A percentile compares a stretch with the other conserved stretches of the same genome.
Conservation (phyloP, 2,113 vertebrate genomes). For the Cacatua alba region DNA sequence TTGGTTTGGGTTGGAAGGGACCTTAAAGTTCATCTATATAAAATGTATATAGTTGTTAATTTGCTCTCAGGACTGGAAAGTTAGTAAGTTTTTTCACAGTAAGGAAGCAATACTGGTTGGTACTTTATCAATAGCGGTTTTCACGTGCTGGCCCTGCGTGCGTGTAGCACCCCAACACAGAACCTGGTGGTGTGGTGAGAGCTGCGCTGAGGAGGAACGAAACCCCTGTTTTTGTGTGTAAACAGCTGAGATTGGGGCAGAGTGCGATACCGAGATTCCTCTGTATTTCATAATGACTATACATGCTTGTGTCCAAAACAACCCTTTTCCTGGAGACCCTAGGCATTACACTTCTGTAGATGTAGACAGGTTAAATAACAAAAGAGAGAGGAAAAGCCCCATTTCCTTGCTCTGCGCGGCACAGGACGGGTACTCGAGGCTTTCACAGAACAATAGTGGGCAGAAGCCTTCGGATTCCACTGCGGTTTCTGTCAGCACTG, state of each 20-base stretch:
- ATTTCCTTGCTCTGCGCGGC: not conserved
- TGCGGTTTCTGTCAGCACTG: not conserved
- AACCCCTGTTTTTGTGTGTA: not conserved
- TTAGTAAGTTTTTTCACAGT: not conserved
- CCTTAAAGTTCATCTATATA: not conserved
- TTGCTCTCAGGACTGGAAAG: not conserved
- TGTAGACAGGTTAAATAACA: not conserved
- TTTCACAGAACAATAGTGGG: fast-evolving
- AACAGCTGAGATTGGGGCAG: not conserved
- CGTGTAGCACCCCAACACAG: not conserved
- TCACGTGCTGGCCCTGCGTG: not conserved
- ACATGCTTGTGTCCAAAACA: not conserved
- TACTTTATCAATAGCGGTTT: not conserved
- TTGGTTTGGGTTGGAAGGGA: not conserved
- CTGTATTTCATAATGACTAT: not conserved
- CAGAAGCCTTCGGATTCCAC: not conserved
- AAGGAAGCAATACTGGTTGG: not conserved
- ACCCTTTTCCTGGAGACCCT: not conserved
- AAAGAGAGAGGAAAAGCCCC: not conserved
- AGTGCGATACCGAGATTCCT: not conserved
- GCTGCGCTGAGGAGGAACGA: not conserved
- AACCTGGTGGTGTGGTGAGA: not conserved
- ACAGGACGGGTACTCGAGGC: not conserved
- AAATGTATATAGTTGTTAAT: not conserved
- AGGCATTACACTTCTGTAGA: not conserved